These are phyloP conservation scores for Procambarus clarkii DNA, from an alignment of 1,140 invertebrate genomes.

Conservation along the genomic window DNA sequence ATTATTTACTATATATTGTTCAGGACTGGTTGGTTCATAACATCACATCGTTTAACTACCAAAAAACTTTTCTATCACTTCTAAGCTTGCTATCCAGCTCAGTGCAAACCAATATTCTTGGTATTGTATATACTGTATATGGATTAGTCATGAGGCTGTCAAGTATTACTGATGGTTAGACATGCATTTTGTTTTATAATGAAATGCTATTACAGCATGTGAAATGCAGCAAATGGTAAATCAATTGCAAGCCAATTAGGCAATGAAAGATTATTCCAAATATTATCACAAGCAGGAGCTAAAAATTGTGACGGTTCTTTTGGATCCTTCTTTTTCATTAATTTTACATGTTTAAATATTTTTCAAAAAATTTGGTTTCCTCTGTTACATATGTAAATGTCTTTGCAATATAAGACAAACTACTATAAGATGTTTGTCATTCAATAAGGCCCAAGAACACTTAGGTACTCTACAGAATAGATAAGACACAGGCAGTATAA, in stretches of 20 bases:
- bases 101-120: no score
- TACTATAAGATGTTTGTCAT: not conserved
- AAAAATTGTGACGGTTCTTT: not conserved
- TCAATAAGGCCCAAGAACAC: not conserved
- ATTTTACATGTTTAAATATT: not conserved
- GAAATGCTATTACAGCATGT: not conserved
- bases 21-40: no score
- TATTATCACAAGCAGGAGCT: not conserved
- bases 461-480: not conserved
- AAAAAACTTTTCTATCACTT: no score
- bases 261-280: not conserved
- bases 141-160: no score
- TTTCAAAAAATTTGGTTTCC: not conserved
- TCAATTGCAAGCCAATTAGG: not conserved
- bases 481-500: slow-evolving; percentile 1
- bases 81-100: no score
- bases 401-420: not conserved
- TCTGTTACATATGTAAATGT: not conserved
- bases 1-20: no score
- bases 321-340: not conserved
- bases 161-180: not conserved
- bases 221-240: not conserved
- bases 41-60: no score
- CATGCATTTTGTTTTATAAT: not conserved
- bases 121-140: no score